phyloP scores from a whole-genome alignment of 1,140 invertebrate genomes.

The Pseudobourletiella spinata region DNA sequence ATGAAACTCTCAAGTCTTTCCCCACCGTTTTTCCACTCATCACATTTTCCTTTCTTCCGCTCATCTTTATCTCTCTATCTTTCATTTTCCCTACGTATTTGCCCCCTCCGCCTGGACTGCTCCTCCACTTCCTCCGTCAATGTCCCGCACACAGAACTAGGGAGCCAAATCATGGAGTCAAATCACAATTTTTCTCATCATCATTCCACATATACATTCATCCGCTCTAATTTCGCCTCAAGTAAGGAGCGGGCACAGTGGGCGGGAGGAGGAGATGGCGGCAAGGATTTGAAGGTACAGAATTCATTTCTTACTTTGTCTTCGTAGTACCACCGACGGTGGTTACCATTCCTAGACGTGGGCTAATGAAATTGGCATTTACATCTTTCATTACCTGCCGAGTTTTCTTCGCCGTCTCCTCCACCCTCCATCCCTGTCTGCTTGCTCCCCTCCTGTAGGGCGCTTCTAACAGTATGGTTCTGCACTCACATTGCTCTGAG shows the following conservation, averaged over 20 bases:
- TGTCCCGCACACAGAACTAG: neutral
- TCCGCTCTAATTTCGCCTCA: constrained; percentile 3
- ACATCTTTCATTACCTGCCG: constrained; percentile 6
- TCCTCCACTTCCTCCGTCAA: neutral
- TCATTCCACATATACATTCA: neutral
- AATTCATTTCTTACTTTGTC: neutral
- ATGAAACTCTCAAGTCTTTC: constrained; percentile 2
- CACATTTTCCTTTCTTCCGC: neutral
- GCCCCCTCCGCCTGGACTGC: neutral
- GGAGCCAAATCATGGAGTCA: neutral
- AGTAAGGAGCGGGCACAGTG: neutral
- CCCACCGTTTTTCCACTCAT: neutral
- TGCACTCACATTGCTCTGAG: no score
- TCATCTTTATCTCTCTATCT: neutral
- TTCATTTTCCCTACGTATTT: neutral
- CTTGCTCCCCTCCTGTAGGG: no score
- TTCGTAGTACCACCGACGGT: neutral
- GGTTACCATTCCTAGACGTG: neutral
- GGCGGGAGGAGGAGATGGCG: neutral
- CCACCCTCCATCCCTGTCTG: no score
- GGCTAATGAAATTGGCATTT: constrained; percentile 6
- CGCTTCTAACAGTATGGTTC: no score
- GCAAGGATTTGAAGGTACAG: neutral
- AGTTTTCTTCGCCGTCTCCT: no score
- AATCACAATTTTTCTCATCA: constrained; percentile 13